Conservation (phyloP, 2,797 vertebrate genomes). For the Sebastiscus tertius region DNA sequence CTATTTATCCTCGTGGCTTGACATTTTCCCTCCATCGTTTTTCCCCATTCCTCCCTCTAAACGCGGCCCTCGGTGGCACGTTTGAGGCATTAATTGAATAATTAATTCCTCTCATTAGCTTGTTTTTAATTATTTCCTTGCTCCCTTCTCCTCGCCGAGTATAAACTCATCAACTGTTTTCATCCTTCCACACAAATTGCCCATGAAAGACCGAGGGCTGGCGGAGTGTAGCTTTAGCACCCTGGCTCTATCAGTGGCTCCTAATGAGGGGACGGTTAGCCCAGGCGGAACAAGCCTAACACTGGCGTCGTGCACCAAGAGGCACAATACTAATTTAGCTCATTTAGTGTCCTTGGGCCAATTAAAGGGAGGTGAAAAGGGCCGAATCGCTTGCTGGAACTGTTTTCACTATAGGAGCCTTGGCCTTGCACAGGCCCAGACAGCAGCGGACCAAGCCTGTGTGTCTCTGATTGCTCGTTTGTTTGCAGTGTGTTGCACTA, state of each 20-base stretch:
- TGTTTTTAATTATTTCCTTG: conserved; percentile 81
- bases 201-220: conserved; percentile 67
- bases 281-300: conserved; percentile 73
- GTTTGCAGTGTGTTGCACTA: conserved; percentile 75
- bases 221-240: conserved; percentile 52
- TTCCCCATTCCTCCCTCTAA: conserved; percentile 62
- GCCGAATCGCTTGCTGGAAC: conserved; percentile 54
- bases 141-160: conserved; percentile 52
- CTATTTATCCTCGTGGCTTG: conserved; percentile 68
- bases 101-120: conserved; percentile 84
- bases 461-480: conserved; percentile 75
- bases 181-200: conserved; percentile 78
- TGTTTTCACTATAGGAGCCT: conserved; percentile 47
- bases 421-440: conserved; percentile 43
- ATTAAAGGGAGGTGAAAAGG: conserved; percentile 74
- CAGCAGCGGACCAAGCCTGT: conserved; percentile 37
- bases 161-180: conserved; percentile 76
- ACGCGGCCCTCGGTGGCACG: conserved; percentile 58
- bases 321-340: conserved; percentile 77
- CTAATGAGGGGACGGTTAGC: conserved; percentile 77
- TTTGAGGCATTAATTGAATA: conserved; percentile 83
- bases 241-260: conserved; percentile 63
- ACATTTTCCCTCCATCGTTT: conserved; percentile 73
- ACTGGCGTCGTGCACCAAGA: conserved; percentile 69
- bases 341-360: conserved; percentile 79